These are phyloP conservation scores for Eulemur albifrons DNA, from an alignment of 2,797 vertebrate genomes.

Conservation along the genomic window DNA sequence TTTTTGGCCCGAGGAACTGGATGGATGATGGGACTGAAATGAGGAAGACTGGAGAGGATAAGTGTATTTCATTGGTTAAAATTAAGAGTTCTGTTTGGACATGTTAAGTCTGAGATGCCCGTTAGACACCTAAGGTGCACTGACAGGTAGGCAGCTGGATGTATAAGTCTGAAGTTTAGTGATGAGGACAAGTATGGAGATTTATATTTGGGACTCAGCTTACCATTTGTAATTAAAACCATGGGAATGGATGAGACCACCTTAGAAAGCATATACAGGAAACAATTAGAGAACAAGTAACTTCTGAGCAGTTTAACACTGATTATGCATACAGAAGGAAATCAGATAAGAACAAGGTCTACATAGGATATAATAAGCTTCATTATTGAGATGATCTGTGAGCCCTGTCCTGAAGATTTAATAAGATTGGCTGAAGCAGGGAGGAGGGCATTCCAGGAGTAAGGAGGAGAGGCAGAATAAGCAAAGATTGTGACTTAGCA, in stretches of 20 bases:
- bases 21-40: background rate
- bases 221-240: slow-evolving; percentile 22
- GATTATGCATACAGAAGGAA: background rate
- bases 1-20: background rate
- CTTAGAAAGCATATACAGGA: background rate
- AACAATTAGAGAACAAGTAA: background rate
- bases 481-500: background rate
- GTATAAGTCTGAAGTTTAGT: slow-evolving; percentile 11
- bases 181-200: background rate
- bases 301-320: background rate
- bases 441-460: background rate
- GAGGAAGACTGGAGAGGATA: background rate
- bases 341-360: background rate
- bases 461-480: background rate
- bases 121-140: background rate
- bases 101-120: background rate
- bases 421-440: slow-evolving; percentile 2
- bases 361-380: background rate
- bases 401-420: background rate
- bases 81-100: slow-evolving; percentile 27
- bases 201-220: slow-evolving; percentile 5
- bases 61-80: background rate
- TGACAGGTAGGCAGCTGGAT: background rate
- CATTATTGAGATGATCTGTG: background rate
- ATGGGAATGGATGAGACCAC: background rate